A percentile compares a stretch with the other conserved stretches of the same genome.
These are phyloP conservation scores for Corythornis vintsioides DNA, from an alignment of 2,113 vertebrate species.

Conservation along the genomic window DNA sequence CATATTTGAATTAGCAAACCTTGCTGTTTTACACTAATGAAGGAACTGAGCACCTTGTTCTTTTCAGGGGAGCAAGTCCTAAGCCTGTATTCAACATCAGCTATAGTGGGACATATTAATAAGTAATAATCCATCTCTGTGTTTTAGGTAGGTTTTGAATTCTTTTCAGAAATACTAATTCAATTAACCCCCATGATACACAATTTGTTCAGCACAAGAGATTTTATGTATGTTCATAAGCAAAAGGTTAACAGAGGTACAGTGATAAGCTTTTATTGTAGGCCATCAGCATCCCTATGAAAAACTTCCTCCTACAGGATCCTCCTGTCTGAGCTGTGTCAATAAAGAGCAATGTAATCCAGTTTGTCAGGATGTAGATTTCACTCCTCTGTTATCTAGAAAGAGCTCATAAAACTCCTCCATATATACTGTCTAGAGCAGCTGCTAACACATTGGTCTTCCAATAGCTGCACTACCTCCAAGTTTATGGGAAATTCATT, in stretches of 20 bases:
- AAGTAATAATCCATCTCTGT: neutral
- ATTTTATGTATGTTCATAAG: neutral
- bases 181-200: accelerated
- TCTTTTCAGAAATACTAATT: neutral
- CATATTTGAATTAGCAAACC: neutral
- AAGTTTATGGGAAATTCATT: neutral
- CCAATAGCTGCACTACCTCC: accelerated
- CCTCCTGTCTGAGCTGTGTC: neutral
- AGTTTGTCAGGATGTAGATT: neutral
- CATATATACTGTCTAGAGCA: neutral
- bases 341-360: neutral
- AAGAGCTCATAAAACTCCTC: neutral
- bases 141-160: neutral
- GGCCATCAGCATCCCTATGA: neutral
- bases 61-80: neutral
- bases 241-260: neutral
- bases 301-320: neutral
- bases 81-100: neutral
- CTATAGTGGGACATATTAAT: neutral
- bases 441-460: neutral
- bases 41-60: neutral
- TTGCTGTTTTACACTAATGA: neutral
- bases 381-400: neutral
- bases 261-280: neutral
- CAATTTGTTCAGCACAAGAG: neutral